phyloP scores from a whole-genome alignment of 2,113 vertebrate genomes.

The crab-eating macaque (Macaca fascicularis) region DNA sequence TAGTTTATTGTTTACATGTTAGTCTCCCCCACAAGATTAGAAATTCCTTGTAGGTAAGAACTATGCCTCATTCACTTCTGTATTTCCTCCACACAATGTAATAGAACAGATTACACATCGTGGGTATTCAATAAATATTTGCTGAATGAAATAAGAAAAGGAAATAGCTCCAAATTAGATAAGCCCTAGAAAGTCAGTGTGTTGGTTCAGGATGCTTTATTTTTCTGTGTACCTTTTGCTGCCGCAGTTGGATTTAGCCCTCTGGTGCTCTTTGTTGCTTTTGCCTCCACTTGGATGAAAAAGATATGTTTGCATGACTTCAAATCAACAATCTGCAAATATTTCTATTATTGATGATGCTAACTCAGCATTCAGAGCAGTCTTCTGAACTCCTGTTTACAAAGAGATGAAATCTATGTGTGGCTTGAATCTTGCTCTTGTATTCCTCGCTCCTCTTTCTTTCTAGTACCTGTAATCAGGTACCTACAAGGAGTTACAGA shows the following conservation, averaged over 20 bases:
- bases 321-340: not conserved
- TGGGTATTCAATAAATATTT: constrained; percentile 58
- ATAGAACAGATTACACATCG: constrained; percentile 46
- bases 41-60: constrained; percentile 45
- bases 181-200: constrained; percentile 49
- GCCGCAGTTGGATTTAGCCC: not conserved
- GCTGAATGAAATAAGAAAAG: constrained; percentile 73
- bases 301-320: not conserved
- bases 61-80: not conserved
- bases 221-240: not conserved
- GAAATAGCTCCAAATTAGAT: constrained; percentile 67
- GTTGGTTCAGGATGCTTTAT: not conserved
- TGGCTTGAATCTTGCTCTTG: not conserved
- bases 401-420: not conserved
- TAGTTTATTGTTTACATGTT: not conserved
- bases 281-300: not conserved
- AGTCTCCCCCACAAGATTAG: constrained; percentile 21
- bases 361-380: not conserved
- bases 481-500: not conserved
- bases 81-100: constrained; percentile 60
- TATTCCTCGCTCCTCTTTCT: not conserved
- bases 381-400: not conserved
- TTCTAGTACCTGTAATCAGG: too few relatives aligned
- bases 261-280: not conserved
- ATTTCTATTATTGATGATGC: not conserved